Evolutionary conservation across 1,140 invertebrate species (phyloP), one percentile per base, ranked within the genome.

Genomic region (Drosophila santomea): DNA sequence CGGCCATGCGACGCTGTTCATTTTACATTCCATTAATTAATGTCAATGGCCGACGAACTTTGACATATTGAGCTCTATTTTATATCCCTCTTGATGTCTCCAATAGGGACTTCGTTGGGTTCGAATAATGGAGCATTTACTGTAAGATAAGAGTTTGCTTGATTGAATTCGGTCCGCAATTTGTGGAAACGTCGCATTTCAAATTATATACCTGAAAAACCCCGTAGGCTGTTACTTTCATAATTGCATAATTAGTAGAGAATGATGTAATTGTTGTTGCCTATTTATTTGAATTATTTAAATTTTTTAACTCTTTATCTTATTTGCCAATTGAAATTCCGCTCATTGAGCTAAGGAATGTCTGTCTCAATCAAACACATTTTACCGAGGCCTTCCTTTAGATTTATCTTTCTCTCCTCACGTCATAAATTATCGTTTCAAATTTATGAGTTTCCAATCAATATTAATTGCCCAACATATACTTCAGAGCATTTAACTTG

Each of bases 11-110:
- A 35, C 64, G 54, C 54, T 77, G 84, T 89, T 84, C 80, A 84
- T 75, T 89, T 89, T 89, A 89, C 85, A 89, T 89, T 89, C 82
- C 85, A 89, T 89, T 89, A 89, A 89, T 89, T 84, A 90, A 80
- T 71, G 80, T 72, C 84, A 84, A 84, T 84, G 80, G 68, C 48
- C 74, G 59, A 48, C 80, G 84, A 88, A 77, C 84, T 84, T 80
- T 89, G 84, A 80, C 84, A 89, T 90, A 89, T 89, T 89, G 84
- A 84, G 84, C 84, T 78, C 59, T 48, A 51, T 48, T 63, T 78
- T 72, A 54, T 44, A 58, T 78, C 25, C 45, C 1, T 38, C 43
- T 32, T 44, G 32, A 14, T 48, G 20, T 48, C 44, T 7, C 17
- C 20, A 25, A 44, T 38, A 43, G 35, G 23, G 23, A 68, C 52